phyloP scores from a whole-genome alignment of 1,140 invertebrate genomes.

The Eumaeus atala region DNA sequence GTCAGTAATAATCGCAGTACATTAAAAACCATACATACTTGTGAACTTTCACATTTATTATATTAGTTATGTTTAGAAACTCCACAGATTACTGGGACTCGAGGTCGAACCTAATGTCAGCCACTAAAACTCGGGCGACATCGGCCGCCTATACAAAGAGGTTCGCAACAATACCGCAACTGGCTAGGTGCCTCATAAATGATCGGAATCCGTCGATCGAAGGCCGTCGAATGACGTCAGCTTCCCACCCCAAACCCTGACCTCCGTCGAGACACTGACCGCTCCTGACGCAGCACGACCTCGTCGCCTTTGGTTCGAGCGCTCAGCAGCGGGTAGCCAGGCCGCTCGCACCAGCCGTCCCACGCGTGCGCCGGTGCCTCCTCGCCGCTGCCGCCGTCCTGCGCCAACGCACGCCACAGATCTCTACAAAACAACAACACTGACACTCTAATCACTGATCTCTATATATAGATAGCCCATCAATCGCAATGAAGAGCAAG shows the following conservation, averaged over 20 bases:
- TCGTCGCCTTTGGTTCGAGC: conserved; percentile 32
- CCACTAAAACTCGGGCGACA: too few relatives aligned
- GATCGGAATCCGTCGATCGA: too few relatives aligned
- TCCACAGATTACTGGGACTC: too few relatives aligned
- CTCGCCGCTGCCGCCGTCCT: conserved; percentile 29
- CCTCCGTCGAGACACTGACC: conserved; percentile 26
- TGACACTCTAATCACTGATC: too few relatives aligned
- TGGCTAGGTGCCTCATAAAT: too few relatives aligned
- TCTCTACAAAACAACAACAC: conserved; percentile 30
- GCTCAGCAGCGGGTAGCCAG: conserved; percentile 54
- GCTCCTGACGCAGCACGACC: conserved; percentile 44
- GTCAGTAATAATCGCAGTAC: too few relatives aligned
- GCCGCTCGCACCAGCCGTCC: conserved; percentile 63
- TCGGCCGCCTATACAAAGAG: background rate
- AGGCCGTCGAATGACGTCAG: too few relatives aligned
- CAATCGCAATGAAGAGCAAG: too few relatives aligned
- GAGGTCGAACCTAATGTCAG: too few relatives aligned
- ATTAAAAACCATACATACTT: too few relatives aligned
- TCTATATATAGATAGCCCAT: too few relatives aligned
- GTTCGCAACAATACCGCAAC: conserved; percentile 2
- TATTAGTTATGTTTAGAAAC: background rate
- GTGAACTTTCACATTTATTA: background rate
- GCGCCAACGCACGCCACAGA: conserved; percentile 53
- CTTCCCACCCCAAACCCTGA: too few relatives aligned
- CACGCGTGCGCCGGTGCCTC: conserved; percentile 45